Evolutionary conservation across 2,113 vertebrate genomes (phyloP).

Genomic region (Candoia aspera): DNA sequence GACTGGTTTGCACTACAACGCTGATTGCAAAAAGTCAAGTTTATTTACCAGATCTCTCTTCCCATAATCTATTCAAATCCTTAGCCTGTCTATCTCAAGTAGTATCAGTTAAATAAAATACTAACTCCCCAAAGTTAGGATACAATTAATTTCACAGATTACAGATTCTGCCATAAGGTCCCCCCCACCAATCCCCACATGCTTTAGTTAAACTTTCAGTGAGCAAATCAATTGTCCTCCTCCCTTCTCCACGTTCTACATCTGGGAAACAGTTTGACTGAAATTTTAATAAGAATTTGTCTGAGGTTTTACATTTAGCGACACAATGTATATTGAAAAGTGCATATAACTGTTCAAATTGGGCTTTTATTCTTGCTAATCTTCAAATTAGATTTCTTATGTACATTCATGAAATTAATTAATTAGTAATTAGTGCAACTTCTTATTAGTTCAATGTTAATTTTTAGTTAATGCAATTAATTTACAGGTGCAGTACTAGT

Average conservation of each 20-base stretch:
- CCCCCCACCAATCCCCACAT: neutral
- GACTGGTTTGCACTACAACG: conserved; percentile 16
- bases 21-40: neutral
- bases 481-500: neutral
- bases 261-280: conserved; percentile 1
- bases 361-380: neutral
- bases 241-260: neutral
- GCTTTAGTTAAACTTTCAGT: neutral
- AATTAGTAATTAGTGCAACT: neutral
- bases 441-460: neutral
- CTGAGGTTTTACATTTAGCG: neutral
- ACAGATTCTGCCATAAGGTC: neutral
- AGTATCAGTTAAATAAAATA: neutral
- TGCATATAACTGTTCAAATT: neutral
- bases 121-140: neutral
- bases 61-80: neutral
- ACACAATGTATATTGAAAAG: neutral
- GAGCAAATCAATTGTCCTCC: neutral
- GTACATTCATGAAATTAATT: neutral
- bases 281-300: neutral
- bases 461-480: neutral
- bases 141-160: conserved; percentile 1
- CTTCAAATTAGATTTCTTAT: neutral
- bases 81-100: neutral
- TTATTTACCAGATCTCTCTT: conserved; percentile 2